These are phyloP conservation scores for Dorcus hopei DNA, from an alignment of 2,888 invertebrate species.

Conservation along the genomic window DNA sequence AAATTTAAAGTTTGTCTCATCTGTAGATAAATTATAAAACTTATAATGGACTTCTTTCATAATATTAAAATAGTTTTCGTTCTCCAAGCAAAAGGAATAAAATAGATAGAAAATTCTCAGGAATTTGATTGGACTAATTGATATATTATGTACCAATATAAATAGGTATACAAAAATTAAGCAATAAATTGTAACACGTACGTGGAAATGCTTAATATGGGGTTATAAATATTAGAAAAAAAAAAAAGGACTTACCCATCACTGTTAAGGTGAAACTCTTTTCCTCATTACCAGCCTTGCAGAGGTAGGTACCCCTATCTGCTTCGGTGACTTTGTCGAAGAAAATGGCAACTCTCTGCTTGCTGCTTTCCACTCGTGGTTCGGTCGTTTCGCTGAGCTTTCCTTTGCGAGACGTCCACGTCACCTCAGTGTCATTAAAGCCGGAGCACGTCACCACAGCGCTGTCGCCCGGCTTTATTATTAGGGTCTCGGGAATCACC, in stretches of 20 bases:
- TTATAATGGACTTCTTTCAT: no score
- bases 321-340: constrained; percentile 54
- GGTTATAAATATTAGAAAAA: neutral
- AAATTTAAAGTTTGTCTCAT: no score
- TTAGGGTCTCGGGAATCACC: constrained; percentile 21
- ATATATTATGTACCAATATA: neutral
- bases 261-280: constrained; percentile 33
- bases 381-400: constrained; percentile 31
- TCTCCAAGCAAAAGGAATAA: no score
- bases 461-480: constrained; percentile 26
- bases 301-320: constrained; percentile 58
- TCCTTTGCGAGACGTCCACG: constrained; percentile 34
- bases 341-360: constrained; percentile 35
- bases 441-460: constrained; percentile 35
- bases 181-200: no score
- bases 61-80: no score
- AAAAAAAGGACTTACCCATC: constrained; percentile 29
- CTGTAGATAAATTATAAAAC: no score
- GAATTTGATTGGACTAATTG: neutral
- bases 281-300: constrained; percentile 52
- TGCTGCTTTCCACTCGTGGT: constrained; percentile 32
- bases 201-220: no score
- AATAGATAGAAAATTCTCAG: no score
- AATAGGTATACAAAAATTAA: neutral
- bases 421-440: constrained; percentile 26